Percentiles rank a stretch among this genome's conserved stretches.
Evolutionary conservation across 2,888 invertebrate genomes (phyloP).

Genomic region (Polietes domitor): DNA sequence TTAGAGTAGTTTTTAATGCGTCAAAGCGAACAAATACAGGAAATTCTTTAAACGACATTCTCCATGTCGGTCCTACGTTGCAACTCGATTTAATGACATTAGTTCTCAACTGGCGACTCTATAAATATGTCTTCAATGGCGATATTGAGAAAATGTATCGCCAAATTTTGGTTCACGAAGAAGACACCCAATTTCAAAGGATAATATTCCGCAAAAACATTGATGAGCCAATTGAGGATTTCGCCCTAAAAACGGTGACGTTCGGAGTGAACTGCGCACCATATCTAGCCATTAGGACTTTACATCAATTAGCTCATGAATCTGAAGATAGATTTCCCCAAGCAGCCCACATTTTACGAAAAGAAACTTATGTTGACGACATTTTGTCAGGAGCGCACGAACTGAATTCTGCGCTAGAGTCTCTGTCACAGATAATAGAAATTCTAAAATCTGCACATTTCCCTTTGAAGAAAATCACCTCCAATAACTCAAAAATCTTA

Average conservation of each 20-base stretch:
- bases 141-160: constrained; percentile 9
- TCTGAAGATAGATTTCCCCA: background rate
- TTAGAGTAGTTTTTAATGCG: constrained; percentile 19
- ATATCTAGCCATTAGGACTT: constrained; percentile 33
- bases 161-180: background rate
- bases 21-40: background rate
- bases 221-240: background rate
- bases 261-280: constrained; percentile 42
- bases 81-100: background rate
- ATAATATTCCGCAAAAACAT: background rate
- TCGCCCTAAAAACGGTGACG: constrained; percentile 9
- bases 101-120: no score
- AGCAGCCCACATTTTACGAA: background rate
- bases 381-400: constrained; percentile 11
- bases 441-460: background rate
- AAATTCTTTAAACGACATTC: background rate
- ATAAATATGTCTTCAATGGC: constrained; percentile 2
- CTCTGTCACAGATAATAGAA: background rate
- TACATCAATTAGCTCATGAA: constrained; percentile 24
- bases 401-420: background rate
- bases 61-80: background rate
- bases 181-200: background rate
- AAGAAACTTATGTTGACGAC: background rate
- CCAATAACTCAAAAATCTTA: constrained; percentile 17
- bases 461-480: constrained; percentile 21